Percentiles rank a stretch among this genome's conserved stretches.
These are phyloP conservation scores for Cydia strobilella DNA, from an alignment of 1,140 invertebrate species.

Conservation along the genomic window DNA sequence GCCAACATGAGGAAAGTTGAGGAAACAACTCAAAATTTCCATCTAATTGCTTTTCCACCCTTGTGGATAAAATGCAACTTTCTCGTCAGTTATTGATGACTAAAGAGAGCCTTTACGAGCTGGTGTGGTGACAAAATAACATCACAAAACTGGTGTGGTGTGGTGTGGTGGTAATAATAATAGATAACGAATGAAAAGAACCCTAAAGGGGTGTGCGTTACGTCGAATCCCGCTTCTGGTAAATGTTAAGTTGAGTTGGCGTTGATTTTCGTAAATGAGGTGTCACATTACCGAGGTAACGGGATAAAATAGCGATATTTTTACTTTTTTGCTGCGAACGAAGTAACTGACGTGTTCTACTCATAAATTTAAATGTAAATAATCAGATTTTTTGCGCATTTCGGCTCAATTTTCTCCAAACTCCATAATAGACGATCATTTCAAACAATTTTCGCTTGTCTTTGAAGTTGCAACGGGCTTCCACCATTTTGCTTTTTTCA, in stretches of 20 bases:
- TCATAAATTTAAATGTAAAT: slow-evolving; percentile 1
- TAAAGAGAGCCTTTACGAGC: too few relatives aligned
- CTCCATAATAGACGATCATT: not conserved
- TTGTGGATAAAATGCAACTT: too few relatives aligned
- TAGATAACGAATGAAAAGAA: not conserved
- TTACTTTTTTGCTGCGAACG: not conserved
- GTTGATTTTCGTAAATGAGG: slow-evolving; percentile 9
- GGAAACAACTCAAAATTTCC: too few relatives aligned
- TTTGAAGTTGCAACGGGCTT: not conserved
- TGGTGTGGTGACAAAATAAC: too few relatives aligned
- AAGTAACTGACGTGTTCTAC: not conserved
- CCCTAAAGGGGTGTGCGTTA: not conserved
- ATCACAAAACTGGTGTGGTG: too few relatives aligned
- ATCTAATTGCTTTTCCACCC: too few relatives aligned
- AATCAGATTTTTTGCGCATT: not conserved
- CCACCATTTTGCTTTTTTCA: not conserved
- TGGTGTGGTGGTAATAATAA: too few relatives aligned
- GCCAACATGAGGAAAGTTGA: too few relatives aligned
- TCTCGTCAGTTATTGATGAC: too few relatives aligned
- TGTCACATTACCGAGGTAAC: slow-evolving; percentile 9
- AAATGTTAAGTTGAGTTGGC: not conserved
- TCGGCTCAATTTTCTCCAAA: not conserved
- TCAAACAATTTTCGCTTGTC: not conserved
- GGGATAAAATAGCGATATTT: slow-evolving; percentile 17
- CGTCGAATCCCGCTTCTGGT: too few relatives aligned